Conservation (phyloP, 2,113 vertebrate genomes). For the Corapipo altera region DNA sequence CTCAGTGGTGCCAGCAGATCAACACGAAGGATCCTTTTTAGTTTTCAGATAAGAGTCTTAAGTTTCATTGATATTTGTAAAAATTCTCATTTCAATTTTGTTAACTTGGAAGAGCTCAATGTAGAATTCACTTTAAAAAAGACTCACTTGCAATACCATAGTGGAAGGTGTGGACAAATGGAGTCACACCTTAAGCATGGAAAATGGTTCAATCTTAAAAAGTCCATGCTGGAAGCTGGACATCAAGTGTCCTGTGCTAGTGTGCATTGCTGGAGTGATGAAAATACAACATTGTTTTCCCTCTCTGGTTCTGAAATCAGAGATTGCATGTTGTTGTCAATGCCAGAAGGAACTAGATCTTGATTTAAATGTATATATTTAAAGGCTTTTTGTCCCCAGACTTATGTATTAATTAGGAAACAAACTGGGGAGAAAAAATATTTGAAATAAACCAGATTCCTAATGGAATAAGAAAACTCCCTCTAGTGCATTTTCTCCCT, state of each 20-base stretch:
- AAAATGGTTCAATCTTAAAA: not conserved
- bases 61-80: not conserved
- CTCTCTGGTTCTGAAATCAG: not conserved
- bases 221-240: not conserved
- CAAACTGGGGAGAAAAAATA: not conserved
- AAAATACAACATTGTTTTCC: not conserved
- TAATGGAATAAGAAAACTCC: constrained; percentile 21
- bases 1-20: not conserved
- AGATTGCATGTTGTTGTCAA: not conserved
- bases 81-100: not conserved
- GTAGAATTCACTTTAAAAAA: not conserved
- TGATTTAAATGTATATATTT: not conserved
- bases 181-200: not conserved
- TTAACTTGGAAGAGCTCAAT: not conserved
- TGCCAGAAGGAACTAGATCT: not conserved
- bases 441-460: constrained; percentile 58
- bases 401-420: not conserved
- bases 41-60: not conserved
- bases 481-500: constrained; percentile 21
- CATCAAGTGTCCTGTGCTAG: fast-evolving
- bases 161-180: not conserved
- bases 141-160: fast-evolving
- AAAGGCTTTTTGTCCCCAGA: not conserved
- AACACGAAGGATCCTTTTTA: fast-evolving
- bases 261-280: not conserved